These are phyloP conservation scores for Dolichoris vasculosae DNA, from an alignment of 1,140 invertebrate species.

Conservation along the genomic window DNA sequence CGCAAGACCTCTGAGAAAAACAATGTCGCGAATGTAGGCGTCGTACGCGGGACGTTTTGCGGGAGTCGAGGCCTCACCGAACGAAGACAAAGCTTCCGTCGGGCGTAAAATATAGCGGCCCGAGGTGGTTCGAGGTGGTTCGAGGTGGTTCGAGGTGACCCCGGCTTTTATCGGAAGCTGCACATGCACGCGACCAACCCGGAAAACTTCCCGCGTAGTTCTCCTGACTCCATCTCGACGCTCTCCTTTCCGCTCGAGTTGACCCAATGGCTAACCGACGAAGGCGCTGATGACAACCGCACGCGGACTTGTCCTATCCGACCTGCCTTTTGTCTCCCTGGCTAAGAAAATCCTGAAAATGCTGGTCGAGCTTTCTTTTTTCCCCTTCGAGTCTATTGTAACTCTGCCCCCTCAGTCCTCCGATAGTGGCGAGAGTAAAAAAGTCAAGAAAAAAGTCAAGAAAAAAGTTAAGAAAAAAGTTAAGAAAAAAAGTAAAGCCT, in stretches of 20 bases:
- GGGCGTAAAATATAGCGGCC: slow-evolving; percentile 44
- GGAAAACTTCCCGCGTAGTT: slow-evolving; percentile 15
- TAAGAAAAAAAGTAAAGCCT: too few species aligned
- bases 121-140: background rate
- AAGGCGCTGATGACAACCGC: background rate
- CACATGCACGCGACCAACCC: slow-evolving; percentile 17
- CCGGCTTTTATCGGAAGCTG: slow-evolving; percentile 37
- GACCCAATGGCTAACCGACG: background rate
- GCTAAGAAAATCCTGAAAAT: background rate
- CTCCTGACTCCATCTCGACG: too few species aligned
- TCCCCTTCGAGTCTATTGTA: background rate
- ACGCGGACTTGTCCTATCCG: too few species aligned
- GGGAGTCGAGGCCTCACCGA: slow-evolving; percentile 5
- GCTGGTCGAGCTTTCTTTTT: background rate
- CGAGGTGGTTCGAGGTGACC: background rate
- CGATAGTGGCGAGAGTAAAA: background rate
- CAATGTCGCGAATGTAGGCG: slow-evolving; percentile 42
- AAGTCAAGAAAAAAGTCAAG: too few species aligned
- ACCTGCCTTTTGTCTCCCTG: too few species aligned
- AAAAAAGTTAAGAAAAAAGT: too few species aligned
- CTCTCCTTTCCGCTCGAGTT: slow-evolving; percentile 10
- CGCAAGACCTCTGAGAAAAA: slow-evolving; percentile 48
- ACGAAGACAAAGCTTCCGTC: slow-evolving; percentile 54
- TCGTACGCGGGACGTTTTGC: background rate
- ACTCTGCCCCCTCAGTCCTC: background rate